Percentiles rank a stretch among this genome's conserved stretches.
These are phyloP conservation scores for Boloria euphrosyne DNA, from an alignment of 2,888 invertebrate species.

Conservation along the genomic window DNA sequence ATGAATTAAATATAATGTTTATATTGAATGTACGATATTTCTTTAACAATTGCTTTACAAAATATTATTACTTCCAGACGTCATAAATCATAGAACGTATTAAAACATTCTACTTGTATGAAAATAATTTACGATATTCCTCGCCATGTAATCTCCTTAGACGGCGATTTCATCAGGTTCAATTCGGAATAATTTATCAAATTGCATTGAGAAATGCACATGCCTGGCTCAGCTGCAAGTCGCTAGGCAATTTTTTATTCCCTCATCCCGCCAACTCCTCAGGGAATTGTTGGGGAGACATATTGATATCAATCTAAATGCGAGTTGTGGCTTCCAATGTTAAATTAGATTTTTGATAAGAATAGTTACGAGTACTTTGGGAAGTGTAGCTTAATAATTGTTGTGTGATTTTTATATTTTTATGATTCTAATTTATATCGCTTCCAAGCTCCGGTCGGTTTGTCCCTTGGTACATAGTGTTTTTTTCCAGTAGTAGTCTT, in stretches of 20 bases:
- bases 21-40: no score
- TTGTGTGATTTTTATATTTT: background rate
- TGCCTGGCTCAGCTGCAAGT: constrained; percentile 71
- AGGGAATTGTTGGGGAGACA: constrained; percentile 62
- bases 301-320: constrained; percentile 53
- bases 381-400: background rate
- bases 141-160: constrained; percentile 36
- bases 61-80: no score
- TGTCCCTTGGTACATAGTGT: no score
- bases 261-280: constrained; percentile 62
- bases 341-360: constrained; percentile 34
- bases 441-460: no score
- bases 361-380: constrained; percentile 11
- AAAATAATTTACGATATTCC: constrained; percentile 17
- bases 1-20: no score
- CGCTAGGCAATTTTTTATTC: constrained; percentile 72
- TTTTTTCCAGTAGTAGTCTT: no score
- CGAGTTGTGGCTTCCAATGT: constrained; percentile 47
- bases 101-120: background rate
- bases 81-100: background rate
- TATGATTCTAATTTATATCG: no score
- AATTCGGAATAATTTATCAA: constrained; percentile 77
- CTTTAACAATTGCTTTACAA: no score
- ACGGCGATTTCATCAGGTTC: constrained; percentile 66
- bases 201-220: constrained; percentile 69